Evolutionary conservation across 2,797 vertebrate species (phyloP).

Genomic region (Mergus octosetaceus): DNA sequence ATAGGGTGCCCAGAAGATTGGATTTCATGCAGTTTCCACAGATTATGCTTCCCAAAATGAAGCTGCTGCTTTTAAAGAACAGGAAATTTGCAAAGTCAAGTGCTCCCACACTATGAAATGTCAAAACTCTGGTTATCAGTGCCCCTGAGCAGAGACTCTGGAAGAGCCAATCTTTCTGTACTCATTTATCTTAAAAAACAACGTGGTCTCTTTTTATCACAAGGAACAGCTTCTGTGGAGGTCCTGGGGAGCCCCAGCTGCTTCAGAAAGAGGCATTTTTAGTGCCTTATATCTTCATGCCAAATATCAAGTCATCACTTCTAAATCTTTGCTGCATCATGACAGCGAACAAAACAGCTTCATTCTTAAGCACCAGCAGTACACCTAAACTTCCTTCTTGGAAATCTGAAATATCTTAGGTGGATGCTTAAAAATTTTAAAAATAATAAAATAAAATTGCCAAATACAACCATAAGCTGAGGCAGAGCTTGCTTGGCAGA

Average conservation of each 20-base stretch:
- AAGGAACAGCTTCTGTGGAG: neutral
- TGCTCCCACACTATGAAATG: neutral
- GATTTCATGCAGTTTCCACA: neutral
- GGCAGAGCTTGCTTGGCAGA: conserved; percentile 15
- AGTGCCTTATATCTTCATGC: neutral
- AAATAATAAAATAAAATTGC: neutral
- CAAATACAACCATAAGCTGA: neutral
- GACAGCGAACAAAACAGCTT: neutral
- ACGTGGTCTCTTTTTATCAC: neutral
- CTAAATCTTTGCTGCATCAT: neutral
- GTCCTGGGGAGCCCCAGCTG: neutral
- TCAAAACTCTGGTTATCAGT: neutral
- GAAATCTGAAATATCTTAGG: neutral
- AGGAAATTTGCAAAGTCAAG: neutral
- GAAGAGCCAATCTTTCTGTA: neutral
- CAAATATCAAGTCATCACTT: neutral
- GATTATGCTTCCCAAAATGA: neutral
- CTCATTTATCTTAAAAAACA: neutral
- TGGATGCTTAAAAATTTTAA: neutral
- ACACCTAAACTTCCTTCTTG: neutral
- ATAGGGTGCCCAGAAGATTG: neutral
- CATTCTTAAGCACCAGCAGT: neutral
- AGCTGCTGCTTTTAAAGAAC: neutral
- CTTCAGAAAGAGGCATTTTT: neutral
- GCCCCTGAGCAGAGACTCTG: neutral